A percentile compares a stretch with the other conserved stretches of the same genome.
Evolutionary conservation across 2,888 invertebrate species (phyloP).

Genomic region (Limnephilus lunatus): DNA sequence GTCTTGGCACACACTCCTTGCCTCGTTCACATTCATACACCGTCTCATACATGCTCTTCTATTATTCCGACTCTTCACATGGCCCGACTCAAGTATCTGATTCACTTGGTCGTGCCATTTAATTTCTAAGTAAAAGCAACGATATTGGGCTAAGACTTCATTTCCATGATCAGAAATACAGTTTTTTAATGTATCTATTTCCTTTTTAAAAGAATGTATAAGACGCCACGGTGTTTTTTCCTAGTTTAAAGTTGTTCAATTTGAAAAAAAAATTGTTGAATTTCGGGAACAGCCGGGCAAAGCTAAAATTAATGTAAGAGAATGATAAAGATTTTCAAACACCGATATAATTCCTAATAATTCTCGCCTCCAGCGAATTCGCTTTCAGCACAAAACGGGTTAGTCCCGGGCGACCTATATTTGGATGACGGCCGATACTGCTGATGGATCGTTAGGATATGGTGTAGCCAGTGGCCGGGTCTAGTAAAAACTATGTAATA

Average conservation of each 20-base stretch:
- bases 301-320: too few relatives aligned
- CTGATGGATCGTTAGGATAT: slow-evolving; percentile 46
- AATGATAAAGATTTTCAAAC: neutral
- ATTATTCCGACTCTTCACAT: too few relatives aligned
- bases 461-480: neutral
- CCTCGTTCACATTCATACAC: too few relatives aligned
- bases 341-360: neutral
- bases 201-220: neutral
- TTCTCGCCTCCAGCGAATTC: slow-evolving; percentile 35
- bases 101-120: too few relatives aligned
- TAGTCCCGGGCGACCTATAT: slow-evolving; percentile 59
- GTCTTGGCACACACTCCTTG: too few relatives aligned
- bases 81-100: too few relatives aligned
- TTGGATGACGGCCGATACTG: slow-evolving; percentile 54
- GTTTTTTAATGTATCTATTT: neutral
- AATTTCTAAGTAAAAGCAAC: neutral
- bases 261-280: too few relatives aligned
- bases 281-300: too few relatives aligned
- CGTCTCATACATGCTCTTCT: too few relatives aligned
- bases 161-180: neutral
- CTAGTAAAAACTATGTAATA: neutral
- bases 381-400: slow-evolving; percentile 47
- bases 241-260: neutral
- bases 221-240: neutral
- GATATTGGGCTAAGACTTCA: neutral